A percentile compares a stretch with the other conserved stretches of the same genome.
Evolutionary conservation across 2,113 vertebrate genomes (phyloP).

Genomic region (Vireo altiloquus): DNA sequence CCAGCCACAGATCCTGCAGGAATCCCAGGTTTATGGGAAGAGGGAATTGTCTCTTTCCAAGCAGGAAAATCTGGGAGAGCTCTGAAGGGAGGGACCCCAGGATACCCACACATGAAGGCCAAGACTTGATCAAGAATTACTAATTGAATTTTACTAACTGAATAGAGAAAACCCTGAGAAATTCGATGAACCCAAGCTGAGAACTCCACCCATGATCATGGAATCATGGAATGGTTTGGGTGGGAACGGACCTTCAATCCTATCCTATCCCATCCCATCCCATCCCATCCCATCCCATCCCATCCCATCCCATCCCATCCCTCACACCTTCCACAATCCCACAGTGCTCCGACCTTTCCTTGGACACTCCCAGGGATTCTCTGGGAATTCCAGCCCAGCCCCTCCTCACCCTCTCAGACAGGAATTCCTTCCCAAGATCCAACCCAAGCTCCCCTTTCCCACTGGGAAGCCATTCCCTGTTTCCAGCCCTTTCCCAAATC

Average conservation of each 20-base stretch:
- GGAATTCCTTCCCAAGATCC: not conserved
- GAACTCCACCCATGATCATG: not conserved
- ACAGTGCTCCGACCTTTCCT: not conserved
- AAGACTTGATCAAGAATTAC: not conserved
- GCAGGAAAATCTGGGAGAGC: not conserved
- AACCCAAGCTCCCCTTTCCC: not conserved
- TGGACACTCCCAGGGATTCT: not conserved
- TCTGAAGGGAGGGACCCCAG: not conserved
- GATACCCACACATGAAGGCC: not conserved
- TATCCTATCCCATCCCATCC: too few relatives aligned
- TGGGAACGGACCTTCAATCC: not conserved
- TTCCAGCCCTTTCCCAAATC: not conserved
- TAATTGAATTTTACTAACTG: not conserved
- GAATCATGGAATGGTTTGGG: not conserved
- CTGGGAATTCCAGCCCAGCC: not conserved
- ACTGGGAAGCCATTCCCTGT: not conserved
- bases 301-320: not conserved
- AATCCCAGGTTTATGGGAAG: rapidly evolving
- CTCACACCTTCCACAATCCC: rapidly evolving
- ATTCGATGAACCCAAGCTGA: rapidly evolving
- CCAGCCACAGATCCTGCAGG: not conserved
- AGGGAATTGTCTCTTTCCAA: not conserved
- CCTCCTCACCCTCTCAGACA: too few relatives aligned
- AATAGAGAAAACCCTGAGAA: not conserved
- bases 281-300: too few relatives aligned